These are phyloP conservation scores for Lineus longissimus DNA, from an alignment of 1,140 invertebrate genomes.

Conservation along the genomic window DNA sequence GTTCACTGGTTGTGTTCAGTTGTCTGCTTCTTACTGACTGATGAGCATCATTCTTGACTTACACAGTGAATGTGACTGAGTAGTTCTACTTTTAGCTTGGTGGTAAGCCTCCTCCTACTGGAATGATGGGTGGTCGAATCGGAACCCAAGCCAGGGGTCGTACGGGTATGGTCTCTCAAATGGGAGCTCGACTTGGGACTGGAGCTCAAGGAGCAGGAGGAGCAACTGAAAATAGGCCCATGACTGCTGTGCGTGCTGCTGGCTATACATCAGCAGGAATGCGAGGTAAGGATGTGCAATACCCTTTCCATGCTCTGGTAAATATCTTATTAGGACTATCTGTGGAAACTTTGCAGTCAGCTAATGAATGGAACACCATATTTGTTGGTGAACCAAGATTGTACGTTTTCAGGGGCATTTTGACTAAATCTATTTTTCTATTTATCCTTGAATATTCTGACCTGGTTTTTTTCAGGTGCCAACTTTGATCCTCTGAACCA, in stretches of 20 bases:
- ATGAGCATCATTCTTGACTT: too few species aligned
- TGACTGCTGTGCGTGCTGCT: conserved; percentile 92
- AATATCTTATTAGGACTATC: not conserved
- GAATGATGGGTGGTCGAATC: conserved; percentile 20
- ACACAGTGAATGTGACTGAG: too few species aligned
- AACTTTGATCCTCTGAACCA: conserved; percentile 78
- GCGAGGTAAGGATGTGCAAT: conserved; percentile 24
- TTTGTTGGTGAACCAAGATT: too few species aligned
- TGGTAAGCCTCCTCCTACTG: conserved; percentile 4
- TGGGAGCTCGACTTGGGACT: conserved; percentile 45
- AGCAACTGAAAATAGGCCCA: conserved; percentile 66
- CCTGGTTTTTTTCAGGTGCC: conserved; percentile 48
- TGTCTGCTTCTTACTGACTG: too few species aligned
- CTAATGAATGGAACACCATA: too few species aligned
- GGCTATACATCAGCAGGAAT: conserved; percentile 77
- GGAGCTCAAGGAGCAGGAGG: conserved; percentile 37
- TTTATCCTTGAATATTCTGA: too few species aligned
- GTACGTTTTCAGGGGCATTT: too few species aligned
- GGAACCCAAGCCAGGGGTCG: conserved; percentile 45
- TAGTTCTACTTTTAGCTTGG: not conserved
- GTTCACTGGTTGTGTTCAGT: too few species aligned
- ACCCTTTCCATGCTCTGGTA: not conserved
- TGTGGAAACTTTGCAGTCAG: not conserved
- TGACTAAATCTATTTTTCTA: too few species aligned
- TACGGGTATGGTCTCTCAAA: conserved; percentile 44